Evolutionary conservation across 2,888 invertebrate genomes (phyloP), one percentile per base, ranked within the genome.

Genomic region (Meteorus cinctellus): DNA sequence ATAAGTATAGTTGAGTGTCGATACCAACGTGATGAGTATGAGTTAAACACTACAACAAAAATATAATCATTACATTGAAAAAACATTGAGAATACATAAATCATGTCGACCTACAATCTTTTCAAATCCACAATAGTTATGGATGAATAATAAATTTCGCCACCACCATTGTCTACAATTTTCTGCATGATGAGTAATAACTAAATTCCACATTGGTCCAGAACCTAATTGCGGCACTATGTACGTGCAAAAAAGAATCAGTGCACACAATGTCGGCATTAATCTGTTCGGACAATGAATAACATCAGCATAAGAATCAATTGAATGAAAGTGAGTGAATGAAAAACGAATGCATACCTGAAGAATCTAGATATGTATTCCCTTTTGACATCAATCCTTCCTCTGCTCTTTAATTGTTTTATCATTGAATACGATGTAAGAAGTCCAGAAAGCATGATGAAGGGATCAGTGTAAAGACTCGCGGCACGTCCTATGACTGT

Each of bases 1-100:
- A 82, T 0, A 92, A 90, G 84, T 94, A 94, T 29, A 94, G 86
- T 87, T 94, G 93, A 0, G 93, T 94, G 83, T 94, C 94, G 78
- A 94, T 94, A 48, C 94, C 94, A 69, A 94, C 84, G 84, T 94
- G 94, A 86, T 94, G 94, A 0, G 94, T 94, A 81, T 94, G 94
- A 0, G 94, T 94, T 29, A 94, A 88, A 83, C 94, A 94, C 93
- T 93, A 85, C 76, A 90, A 91, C 68, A 76, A 68, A 29, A 16
- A 12, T 59, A 24, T 63, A 65, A 66, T 69, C 12, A 60, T 60
- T 36, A 14, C 62, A 31, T 62, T 6, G n/a, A n/a, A 51, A 24
- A 51, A 8, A 16, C 4, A 31, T 31, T 1, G 24, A 34, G 8
- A 34, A 1, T 51, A 62, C 51, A 63, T 62, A 36, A 31, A 51